Percentiles rank a stretch among this genome's conserved stretches.
Conservation (phyloP, 2,888 invertebrate genomes). For the Hyposoter didymator region DNA sequence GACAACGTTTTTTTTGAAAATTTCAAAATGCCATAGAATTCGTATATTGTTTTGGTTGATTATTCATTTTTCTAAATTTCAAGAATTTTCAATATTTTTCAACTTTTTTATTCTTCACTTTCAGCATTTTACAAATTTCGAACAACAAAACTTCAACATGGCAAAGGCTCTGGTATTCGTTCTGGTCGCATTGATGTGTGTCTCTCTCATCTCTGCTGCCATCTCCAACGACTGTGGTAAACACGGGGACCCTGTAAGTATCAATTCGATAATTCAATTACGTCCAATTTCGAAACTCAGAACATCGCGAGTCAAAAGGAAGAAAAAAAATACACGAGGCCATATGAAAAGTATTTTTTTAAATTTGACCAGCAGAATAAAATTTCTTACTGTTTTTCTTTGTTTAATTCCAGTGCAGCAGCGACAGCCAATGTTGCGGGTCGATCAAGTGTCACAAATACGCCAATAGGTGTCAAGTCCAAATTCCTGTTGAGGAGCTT, state of each 20-base stretch:
- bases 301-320: background rate
- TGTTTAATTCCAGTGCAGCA: conserved; percentile 73
- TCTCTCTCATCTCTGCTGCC: conserved; percentile 73
- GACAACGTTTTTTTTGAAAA: too few relatives aligned
- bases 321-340: background rate
- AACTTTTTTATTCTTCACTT: conserved; percentile 18
- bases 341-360: background rate
- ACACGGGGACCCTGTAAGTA: conserved; percentile 80
- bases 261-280: conserved; percentile 35
- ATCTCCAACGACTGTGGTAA: conserved; percentile 69
- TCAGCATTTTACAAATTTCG: conserved; percentile 20
- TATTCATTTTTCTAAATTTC: background rate
- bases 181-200: conserved; percentile 72
- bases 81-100: background rate
- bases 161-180: conserved; percentile 72
- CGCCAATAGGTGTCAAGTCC: conserved; percentile 80
- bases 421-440: conserved; percentile 71
- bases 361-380: background rate
- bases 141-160: conserved; percentile 69
- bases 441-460: conserved; percentile 74
- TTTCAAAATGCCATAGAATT: too few relatives aligned
- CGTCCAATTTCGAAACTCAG: background rate
- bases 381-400: background rate
- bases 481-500: conserved; percentile 78
- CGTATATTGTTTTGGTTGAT: background rate